Evolutionary conservation across 2,888 invertebrate species (phyloP), one percentile per base, ranked within the genome.

Genomic region (Corbicula japonica): DNA sequence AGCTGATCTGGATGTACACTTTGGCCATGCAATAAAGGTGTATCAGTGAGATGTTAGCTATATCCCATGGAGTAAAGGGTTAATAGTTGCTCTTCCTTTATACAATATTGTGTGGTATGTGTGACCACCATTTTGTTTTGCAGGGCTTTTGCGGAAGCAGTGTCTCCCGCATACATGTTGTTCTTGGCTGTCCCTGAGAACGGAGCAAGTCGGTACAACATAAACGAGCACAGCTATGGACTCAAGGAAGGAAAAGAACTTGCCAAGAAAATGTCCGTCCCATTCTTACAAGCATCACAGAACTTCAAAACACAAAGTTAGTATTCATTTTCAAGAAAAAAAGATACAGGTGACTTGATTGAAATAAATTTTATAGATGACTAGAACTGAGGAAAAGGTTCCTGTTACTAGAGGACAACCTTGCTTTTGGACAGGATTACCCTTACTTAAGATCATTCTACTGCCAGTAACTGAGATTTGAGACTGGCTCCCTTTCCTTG

Each of bases 211-310:
- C 97, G 97, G 94, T 98, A 98, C 94, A 98, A 98, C 94, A 97
- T 96, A 88, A 97, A 96, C 76, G 97, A 98, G 92, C 94, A 97
- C 62, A 97, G 97, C 73, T 98, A 98, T 94, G 95, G 96, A 90
- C 95, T 98, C 86, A 97, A 97, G 0, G 98, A 98, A 89, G 98
- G 98, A 32, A 98, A 98, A 94, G 96, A 97, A 0, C 96, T 97
- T 18, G 98, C 98, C 3, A 98, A 98, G 93, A 94, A 97, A 72
- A 95, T 98, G 35, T 96, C 96, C 78, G 98, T 97, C 0, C 97
- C 97, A 94, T 99, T 98, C 94, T 97, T 98, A 95, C 98, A 98
- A 0, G 97, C 97, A 76, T 96, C 97, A 0, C 95, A 96, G 18
- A 96, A 96, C 84, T 96, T 96, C 88, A 97, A 97, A 93, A 96